phyloP scores from a whole-genome alignment of 2,113 vertebrate species.

The Megaceryle torquata region DNA sequence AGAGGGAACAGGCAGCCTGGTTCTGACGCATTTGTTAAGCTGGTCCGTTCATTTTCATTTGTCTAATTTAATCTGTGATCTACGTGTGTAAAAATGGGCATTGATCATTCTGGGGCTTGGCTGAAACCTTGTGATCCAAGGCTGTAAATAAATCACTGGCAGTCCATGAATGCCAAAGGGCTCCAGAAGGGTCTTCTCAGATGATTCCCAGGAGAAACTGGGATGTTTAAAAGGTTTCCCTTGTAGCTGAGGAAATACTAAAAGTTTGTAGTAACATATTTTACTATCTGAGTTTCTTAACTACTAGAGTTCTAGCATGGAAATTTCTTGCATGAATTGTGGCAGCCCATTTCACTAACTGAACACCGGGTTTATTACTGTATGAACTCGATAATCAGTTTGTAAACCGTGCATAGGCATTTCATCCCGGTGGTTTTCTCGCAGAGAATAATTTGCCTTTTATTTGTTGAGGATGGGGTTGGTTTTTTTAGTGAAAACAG shows the following conservation, averaged over 20 bases:
- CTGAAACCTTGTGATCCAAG: neutral
- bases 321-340: slow-evolving; percentile 20
- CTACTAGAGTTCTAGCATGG: neutral
- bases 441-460: slow-evolving; percentile 73
- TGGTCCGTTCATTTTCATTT: neutral
- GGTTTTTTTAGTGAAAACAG: slow-evolving; percentile 64
- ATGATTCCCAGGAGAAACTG: neutral
- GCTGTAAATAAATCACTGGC: neutral
- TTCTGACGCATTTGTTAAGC: neutral
- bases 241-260: neutral
- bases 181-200: neutral
- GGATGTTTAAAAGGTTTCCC: neutral
- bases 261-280: neutral
- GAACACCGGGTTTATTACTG: slow-evolving; percentile 53
- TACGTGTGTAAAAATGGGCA: neutral
- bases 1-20: neutral
- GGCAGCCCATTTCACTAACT: neutral
- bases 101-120: neutral
- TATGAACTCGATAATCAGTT: slow-evolving; percentile 67
- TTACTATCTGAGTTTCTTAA: neutral
- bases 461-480: slow-evolving; percentile 61
- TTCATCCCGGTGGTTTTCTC: slow-evolving; percentile 67
- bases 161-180: neutral
- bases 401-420: slow-evolving; percentile 60
- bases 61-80: neutral